Base-by-base conservation (phyloP, 2,888 invertebrate species). In the Tetheella fluctuosa region DNA sequence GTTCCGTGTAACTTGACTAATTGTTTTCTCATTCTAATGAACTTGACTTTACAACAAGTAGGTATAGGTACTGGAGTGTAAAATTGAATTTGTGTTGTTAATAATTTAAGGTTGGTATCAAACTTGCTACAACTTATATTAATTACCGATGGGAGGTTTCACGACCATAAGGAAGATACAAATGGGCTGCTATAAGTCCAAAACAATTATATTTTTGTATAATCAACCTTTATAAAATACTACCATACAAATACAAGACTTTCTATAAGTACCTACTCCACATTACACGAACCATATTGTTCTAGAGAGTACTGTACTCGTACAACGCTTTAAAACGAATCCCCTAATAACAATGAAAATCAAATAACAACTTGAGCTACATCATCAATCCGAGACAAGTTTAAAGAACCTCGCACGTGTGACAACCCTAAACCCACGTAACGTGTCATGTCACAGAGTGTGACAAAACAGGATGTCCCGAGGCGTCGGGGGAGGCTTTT, bases 381-480 rank as follows among this genome's bases (percentile, higher is more conserved):
- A 48, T 48, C 42, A 42, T 42, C 48, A 48, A 48, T 20, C 48
- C 20, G 17, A n/a, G 17, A 20, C 48, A 48, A 48, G 48, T 48
- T 48, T 48, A 48, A 48, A 48, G 48, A 48, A 20, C 48, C 20
- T 42, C 5, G 17, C 42, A 42, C 48, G 48, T 48, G 20, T 48
- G 48, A 48, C 48, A 48, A 3, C 48, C 48, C 48, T 48, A 20
- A 48, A 48, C 48, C 48, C 48, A 48, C 39, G 63, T 25, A 25
- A 79, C 73, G 73, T 76, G 80, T 78, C 77, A 75, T 80, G 79
- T 81, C 80, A 80, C 76, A 74, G 70, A 74, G 71, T 83, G 74
- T 83, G 81, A 84, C 83, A 81, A 80, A 79, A 81, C 83, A 85
- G 86, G 84, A 84, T 83, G 80, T 81, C 79, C 81, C 74, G 66